Conservation (phyloP, 2,797 vertebrate genomes). For the Mormyrops boulengeri region DNA sequence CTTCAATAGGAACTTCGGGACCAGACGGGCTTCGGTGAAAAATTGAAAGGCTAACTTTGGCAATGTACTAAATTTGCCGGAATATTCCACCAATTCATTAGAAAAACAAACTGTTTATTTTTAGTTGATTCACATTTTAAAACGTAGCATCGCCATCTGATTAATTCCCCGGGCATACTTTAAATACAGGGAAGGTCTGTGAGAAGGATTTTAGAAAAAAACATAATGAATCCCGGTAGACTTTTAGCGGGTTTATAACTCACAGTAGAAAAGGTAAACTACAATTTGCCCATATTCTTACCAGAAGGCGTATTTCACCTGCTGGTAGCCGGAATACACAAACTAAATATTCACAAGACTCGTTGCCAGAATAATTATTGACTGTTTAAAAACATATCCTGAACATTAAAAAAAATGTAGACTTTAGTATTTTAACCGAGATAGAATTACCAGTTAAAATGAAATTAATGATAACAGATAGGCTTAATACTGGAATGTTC, state of each 20-base stretch:
- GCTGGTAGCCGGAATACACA: neutral
- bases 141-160: neutral
- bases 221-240: neutral
- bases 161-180: neutral
- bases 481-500: neutral
- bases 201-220: neutral
- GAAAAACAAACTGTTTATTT: neutral
- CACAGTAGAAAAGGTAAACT: neutral
- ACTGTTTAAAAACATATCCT: neutral
- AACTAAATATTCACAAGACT: neutral
- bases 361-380: neutral
- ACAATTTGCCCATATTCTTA: neutral
- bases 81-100: neutral
- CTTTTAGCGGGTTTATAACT: neutral
- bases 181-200: neutral
- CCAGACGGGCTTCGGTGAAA: neutral
- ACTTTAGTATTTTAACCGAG: neutral
- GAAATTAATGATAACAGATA: neutral
- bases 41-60: neutral
- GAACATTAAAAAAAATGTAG: neutral
- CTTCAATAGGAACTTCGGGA: neutral
- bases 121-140: neutral
- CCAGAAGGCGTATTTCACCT: neutral
- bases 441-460: neutral
- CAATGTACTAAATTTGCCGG: neutral